These are phyloP conservation scores for Schizaphis graminum DNA, from an alignment of 2,888 invertebrate species.

Conservation along the genomic window DNA sequence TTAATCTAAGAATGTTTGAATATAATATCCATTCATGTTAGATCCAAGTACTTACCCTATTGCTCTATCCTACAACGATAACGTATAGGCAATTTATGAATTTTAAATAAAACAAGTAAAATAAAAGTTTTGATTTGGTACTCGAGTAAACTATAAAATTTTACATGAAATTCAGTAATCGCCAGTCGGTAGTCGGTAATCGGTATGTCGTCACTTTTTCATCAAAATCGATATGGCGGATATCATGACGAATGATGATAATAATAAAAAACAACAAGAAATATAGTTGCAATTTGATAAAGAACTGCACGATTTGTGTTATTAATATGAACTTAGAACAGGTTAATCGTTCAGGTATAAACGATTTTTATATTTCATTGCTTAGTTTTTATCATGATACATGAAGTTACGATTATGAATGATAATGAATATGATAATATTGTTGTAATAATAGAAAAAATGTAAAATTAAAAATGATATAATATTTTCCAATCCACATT, in stretches of 20 bases:
- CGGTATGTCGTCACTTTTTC: neutral
- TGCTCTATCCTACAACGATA: neutral
- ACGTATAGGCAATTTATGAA: neutral
- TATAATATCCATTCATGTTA: neutral
- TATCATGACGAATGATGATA: neutral
- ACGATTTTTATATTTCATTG: neutral
- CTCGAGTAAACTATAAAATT: neutral
- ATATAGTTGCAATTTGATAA: neutral
- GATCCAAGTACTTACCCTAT: neutral
- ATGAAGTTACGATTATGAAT: neutral
- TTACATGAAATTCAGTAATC: no score
- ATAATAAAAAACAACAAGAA: neutral
- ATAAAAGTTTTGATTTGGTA: neutral
- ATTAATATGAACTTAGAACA: slow-evolving; percentile 39
- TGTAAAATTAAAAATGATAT: no score
- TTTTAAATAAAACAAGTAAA: neutral
- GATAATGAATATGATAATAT: neutral
- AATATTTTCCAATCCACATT: no score
- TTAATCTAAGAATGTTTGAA: neutral
- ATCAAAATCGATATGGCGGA: slow-evolving; percentile 19
- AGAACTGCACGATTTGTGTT: neutral
- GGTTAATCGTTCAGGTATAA: neutral
- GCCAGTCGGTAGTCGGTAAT: neutral
- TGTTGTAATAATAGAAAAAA: neutral
- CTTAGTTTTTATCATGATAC: neutral